Evolutionary conservation across 2,113 vertebrate genomes (phyloP).

Genomic region (Peromyscus polionotus): DNA sequence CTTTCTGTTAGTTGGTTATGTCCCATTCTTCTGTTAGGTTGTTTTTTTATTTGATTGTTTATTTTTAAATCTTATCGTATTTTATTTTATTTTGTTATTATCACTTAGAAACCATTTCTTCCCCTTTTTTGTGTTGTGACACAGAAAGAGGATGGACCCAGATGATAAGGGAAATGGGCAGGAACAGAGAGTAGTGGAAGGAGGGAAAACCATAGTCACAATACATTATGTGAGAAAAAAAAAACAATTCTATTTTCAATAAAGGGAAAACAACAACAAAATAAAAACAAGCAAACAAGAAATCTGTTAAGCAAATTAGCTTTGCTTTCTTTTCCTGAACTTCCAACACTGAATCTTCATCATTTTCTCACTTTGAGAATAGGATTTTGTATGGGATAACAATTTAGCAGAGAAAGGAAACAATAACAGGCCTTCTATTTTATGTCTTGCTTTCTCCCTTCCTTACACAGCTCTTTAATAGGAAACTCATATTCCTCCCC

Average conservation of each 20-base stretch:
- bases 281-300: not conserved
- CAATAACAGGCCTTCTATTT: constrained; percentile 6
- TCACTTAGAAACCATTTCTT: not conserved
- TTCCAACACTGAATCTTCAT: not conserved
- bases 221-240: not conserved
- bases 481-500: constrained; percentile 77
- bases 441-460: constrained; percentile 4
- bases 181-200: not conserved
- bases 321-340: not conserved
- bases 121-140: not conserved
- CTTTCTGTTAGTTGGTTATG: not conserved
- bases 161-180: rapidly evolving
- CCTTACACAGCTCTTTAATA: constrained; percentile 78
- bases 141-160: not conserved
- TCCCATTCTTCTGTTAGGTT: not conserved
- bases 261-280: not conserved
- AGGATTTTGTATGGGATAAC: not conserved
- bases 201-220: not conserved
- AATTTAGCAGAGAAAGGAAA: constrained; percentile 36
- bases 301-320: not conserved
- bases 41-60: not conserved
- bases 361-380: not conserved
- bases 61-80: not conserved
- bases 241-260: not conserved
- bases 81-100: not conserved